Percentiles rank a stretch among this genome's conserved stretches.
Evolutionary conservation across 2,797 vertebrate species (phyloP).

Genomic region (Acomys russatus): DNA sequence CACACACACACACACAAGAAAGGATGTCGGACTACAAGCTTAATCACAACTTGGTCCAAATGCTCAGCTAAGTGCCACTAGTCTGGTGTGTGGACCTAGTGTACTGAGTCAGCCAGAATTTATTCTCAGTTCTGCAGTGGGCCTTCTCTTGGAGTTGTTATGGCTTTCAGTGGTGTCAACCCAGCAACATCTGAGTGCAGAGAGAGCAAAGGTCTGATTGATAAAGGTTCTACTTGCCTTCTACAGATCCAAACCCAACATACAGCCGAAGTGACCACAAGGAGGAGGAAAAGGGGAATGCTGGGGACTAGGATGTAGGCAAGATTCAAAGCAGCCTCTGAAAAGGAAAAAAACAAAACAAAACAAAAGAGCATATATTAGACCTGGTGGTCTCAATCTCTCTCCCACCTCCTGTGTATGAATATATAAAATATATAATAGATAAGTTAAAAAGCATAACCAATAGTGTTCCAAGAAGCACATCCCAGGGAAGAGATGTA

Average conservation of each 20-base stretch:
- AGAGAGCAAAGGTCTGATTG: not conserved
- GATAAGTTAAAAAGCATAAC: not conserved
- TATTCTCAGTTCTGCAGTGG: not conserved
- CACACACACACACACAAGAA: not conserved
- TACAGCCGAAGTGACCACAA: slow-evolving; percentile 89
- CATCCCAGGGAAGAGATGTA: not conserved
- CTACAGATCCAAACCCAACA: slow-evolving; percentile 91
- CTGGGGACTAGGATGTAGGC: slow-evolving; percentile 93
- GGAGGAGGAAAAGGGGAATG: slow-evolving; percentile 91
- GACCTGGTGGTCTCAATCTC: not conserved
- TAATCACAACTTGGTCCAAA: slow-evolving; percentile 24
- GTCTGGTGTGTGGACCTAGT: not conserved
- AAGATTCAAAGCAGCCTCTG: slow-evolving; percentile 89
- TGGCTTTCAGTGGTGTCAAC: slow-evolving; percentile 4
- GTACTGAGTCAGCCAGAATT: not conserved
- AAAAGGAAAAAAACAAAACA: slow-evolving; percentile 50
- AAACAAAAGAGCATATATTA: not conserved
- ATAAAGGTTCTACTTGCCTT: slow-evolving; percentile 89
- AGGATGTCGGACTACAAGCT: not conserved
- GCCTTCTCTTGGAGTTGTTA: not conserved
- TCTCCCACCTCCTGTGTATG: not conserved
- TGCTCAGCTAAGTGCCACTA: not conserved
- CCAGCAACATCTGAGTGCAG: not conserved
- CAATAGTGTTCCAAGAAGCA: slow-evolving; percentile 1
- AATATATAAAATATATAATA: not conserved